phyloP scores from a whole-genome alignment of 2,797 vertebrate species.

The Gila robusta region DNA sequence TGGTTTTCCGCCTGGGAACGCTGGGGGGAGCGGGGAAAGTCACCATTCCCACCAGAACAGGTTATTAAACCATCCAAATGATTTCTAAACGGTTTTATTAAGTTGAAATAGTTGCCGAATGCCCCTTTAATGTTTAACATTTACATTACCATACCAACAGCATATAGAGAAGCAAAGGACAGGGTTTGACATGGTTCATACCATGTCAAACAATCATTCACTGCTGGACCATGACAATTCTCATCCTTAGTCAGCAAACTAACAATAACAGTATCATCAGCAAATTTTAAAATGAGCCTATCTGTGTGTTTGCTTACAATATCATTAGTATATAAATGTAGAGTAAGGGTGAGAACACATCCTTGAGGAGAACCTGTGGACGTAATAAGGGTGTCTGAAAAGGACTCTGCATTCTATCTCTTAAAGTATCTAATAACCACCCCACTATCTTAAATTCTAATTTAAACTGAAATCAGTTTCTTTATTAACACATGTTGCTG shows the following conservation, averaged over 20 bases:
- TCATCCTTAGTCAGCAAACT: not conserved
- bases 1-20: too few species aligned
- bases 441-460: not conserved
- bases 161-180: too few species aligned
- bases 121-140: not conserved
- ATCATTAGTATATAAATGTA: conserved; percentile 7
- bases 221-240: not conserved
- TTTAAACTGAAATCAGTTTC: not conserved
- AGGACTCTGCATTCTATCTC: not conserved
- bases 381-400: not conserved
- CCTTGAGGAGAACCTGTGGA: conserved; percentile 14
- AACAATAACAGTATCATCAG: conserved; percentile 15
- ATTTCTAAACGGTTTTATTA: too few species aligned
- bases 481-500: not conserved
- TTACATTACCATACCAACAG: not conserved
- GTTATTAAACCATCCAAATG: too few species aligned
- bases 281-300: not conserved
- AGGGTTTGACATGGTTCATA: too few species aligned
- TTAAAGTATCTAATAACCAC: conserved; percentile 11
- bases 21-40: too few species aligned
- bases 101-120: too few species aligned
- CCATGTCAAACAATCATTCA: not conserved
- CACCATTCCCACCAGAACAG: too few species aligned
- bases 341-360: not conserved
- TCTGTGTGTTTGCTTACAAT: not conserved